phyloP scores from a whole-genome alignment of 2,113 vertebrate genomes.

The Octodon degus region DNA sequence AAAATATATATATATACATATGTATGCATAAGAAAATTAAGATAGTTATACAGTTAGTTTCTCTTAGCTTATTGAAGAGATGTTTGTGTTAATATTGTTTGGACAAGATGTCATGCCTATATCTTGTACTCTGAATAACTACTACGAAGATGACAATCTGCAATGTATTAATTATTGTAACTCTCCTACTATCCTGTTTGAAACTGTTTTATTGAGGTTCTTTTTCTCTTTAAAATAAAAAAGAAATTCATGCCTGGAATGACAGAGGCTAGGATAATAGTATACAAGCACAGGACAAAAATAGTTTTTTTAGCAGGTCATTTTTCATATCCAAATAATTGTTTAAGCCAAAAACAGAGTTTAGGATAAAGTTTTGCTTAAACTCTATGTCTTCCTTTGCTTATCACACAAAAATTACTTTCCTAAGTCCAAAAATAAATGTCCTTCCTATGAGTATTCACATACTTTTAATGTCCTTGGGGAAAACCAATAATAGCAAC shows the following conservation, averaged over 20 bases:
- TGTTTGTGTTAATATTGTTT: too few relatives aligned
- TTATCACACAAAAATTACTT: slow-evolving; percentile 35
- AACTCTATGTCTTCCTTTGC: slow-evolving; percentile 22
- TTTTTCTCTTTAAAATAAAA: too few relatives aligned
- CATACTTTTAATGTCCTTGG: not conserved
- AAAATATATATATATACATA: too few relatives aligned
- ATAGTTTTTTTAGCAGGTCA: not conserved
- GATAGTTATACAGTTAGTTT: too few relatives aligned
- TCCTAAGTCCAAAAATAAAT: slow-evolving; percentile 28
- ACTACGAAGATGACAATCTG: too few relatives aligned
- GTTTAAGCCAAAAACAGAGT: not conserved
- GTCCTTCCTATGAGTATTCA: not conserved
- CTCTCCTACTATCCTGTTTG: too few relatives aligned
- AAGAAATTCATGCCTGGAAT: not conserved
- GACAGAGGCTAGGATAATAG: not conserved
- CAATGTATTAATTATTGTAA: too few relatives aligned
- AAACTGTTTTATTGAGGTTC: too few relatives aligned
- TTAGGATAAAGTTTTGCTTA: slow-evolving; percentile 25
- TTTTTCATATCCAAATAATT: not conserved
- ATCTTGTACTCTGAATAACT: too few relatives aligned
- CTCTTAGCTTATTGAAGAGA: too few relatives aligned
- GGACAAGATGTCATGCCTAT: too few relatives aligned
- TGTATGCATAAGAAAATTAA: too few relatives aligned
- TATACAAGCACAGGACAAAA: not conserved
- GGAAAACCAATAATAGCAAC: not conserved